Percentiles rank a stretch among this genome's conserved stretches.
These are phyloP conservation scores for Cactoblastis cactorum DNA, from an alignment of 2,888 invertebrate species.

Conservation along the genomic window DNA sequence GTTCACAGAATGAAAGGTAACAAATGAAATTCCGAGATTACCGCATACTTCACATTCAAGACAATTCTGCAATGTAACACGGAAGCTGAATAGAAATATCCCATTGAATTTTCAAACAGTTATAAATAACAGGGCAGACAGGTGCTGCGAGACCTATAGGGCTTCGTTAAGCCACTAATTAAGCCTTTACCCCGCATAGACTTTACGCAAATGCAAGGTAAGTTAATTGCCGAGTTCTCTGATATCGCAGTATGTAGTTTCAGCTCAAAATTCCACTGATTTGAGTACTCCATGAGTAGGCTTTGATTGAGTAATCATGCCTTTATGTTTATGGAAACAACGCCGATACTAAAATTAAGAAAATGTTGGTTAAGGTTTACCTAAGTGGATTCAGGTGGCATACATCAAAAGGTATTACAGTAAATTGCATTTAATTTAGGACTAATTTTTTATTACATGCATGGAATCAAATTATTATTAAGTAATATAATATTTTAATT, in stretches of 20 bases:
- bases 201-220: constrained; percentile 9
- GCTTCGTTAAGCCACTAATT: constrained; percentile 52
- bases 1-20: not conserved
- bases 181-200: constrained; percentile 26
- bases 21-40: constrained; percentile 8
- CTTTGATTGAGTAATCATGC: constrained; percentile 1
- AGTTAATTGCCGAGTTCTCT: constrained; percentile 8
- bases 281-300: not conserved
- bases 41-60: constrained; percentile 16
- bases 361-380: no score
- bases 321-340: not conserved
- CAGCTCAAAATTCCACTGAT: not conserved
- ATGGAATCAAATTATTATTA: no score
- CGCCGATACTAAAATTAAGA: not conserved
- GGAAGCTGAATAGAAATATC: constrained; percentile 19
- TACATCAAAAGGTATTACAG: no score
- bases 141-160: constrained; percentile 38
- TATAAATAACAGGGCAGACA: constrained; percentile 54
- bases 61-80: constrained; percentile 12
- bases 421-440: no score
- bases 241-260: constrained; percentile 4
- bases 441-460: no score
- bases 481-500: no score
- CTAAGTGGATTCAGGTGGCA: no score
- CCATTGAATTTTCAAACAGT: constrained; percentile 29